phyloP scores from a whole-genome alignment of 2,797 vertebrate genomes.

The Loriculus beryllinus region DNA sequence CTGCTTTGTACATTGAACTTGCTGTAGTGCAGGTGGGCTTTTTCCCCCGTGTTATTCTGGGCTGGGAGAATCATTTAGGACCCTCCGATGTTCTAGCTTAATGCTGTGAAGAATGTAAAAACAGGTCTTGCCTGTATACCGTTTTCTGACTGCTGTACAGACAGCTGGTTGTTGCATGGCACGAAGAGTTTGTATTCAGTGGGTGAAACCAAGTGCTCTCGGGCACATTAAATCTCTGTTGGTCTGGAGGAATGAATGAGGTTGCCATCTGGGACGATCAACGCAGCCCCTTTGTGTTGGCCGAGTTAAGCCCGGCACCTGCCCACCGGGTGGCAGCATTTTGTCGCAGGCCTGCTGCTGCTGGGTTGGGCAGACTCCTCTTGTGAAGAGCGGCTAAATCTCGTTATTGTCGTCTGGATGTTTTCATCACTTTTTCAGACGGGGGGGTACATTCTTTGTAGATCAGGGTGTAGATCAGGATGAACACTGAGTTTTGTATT shows the following conservation, averaged over 20 bases:
- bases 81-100: accelerated
- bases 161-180: background rate
- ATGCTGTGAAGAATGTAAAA: background rate
- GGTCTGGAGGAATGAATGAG: background rate
- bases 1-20: background rate
- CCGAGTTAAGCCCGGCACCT: background rate
- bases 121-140: background rate
- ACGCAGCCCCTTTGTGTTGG: background rate
- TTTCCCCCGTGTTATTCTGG: background rate
- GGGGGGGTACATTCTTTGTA: accelerated
- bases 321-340: conserved; percentile 41
- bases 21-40: accelerated
- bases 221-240: background rate
- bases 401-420: background rate
- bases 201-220: background rate
- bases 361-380: background rate
- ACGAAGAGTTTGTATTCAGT: background rate
- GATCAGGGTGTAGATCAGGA: background rate
- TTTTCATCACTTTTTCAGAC: background rate
- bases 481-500: background rate
- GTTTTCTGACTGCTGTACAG: background rate
- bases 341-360: background rate
- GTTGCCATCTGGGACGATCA: background rate
- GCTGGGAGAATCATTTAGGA: background rate
- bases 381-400: background rate